Percentiles rank a stretch among this genome's conserved stretches.
Conservation (phyloP, 2,797 vertebrate species). For the Parauchenoglanis ngamensis region DNA sequence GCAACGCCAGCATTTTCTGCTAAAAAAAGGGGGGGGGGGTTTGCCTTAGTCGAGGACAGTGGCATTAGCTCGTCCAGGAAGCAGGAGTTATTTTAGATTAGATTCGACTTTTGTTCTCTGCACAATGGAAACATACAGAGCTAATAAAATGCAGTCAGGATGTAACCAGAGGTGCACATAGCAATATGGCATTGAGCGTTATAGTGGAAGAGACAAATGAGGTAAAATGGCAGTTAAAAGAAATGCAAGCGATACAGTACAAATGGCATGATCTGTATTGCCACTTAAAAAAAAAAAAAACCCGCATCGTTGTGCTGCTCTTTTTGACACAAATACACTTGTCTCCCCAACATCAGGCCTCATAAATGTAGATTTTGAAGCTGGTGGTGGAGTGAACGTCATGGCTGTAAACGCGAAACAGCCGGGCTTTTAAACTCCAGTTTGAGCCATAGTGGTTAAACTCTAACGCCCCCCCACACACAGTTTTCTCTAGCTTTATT, state of each 20-base stretch:
- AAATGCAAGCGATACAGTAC: not conserved
- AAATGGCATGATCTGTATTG: not conserved
- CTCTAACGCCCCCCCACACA: no score
- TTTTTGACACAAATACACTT: no score
- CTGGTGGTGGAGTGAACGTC: not conserved
- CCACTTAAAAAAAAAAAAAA: not conserved
- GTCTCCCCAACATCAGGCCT: not conserved
- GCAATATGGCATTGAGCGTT: not conserved
- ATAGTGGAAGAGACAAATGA: not conserved
- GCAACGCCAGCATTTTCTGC: not conserved
- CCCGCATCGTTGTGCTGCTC: not conserved
- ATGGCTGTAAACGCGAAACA: not conserved
- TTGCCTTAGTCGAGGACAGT: not conserved
- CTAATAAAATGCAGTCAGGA: not conserved
- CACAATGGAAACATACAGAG: not conserved
- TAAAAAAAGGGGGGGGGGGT: not conserved
- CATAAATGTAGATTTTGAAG: not conserved
- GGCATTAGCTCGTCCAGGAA: not conserved
- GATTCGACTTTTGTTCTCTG: not conserved
- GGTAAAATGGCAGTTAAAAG: not conserved
- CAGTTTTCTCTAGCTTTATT: not conserved
- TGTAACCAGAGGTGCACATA: not conserved
- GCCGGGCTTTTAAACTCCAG: not conserved
- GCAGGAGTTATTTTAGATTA: not conserved
- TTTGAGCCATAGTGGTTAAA: not conserved